Evolutionary conservation across 1,140 invertebrate genomes (phyloP), one percentile per base, ranked within the genome.

Genomic region (Cydia pomonella): DNA sequence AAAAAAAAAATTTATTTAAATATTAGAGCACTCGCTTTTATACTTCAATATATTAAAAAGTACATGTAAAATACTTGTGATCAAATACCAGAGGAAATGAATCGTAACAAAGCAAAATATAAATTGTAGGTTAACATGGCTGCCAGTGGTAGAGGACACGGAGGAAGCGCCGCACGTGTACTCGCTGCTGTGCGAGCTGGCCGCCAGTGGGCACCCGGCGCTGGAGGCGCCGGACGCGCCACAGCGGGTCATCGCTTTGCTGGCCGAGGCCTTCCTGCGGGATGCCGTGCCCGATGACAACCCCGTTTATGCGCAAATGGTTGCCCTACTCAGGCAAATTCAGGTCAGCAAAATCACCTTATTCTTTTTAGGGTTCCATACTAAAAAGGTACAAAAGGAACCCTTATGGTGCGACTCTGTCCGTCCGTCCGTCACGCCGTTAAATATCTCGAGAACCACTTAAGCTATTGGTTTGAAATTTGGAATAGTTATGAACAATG

Each of bases 91-190:
- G 12, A 16, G 12, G 12, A 44, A 16, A 44, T 44, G 9, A 44
- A 38, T 33, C 0, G 38, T 13, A 13, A 12, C 3, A 41, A 41
- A 41, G 38, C 5, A 41, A 41, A 41, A 0, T 12, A 13, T 66
- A 18, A 64, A 72, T 69, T 64, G 29, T 75, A 96, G 96, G 96
- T 94, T 99, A 71, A 96, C 95, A 75, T 99, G 99, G 98, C 94
- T 99, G 80, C 99, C 99, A 29, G 97, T 99, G 16, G 96, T 96
- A 79, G 98, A 99, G 92, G 99, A 99, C 93, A 95, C 96, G 25
- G 99, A 99, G 83, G 99, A 99, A 93, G 97, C 98, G 73, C 96
- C 96, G 66, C 97, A 99, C 87, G 96, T 99, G 47, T 99, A 99
- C 90, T 96, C 96, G 75, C 98, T 99, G 93, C 93, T 99, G 33